Percentiles rank a stretch among this genome's conserved stretches.
phyloP scores from a whole-genome alignment of 2,113 vertebrate species.

The Centropus unirufus region DNA sequence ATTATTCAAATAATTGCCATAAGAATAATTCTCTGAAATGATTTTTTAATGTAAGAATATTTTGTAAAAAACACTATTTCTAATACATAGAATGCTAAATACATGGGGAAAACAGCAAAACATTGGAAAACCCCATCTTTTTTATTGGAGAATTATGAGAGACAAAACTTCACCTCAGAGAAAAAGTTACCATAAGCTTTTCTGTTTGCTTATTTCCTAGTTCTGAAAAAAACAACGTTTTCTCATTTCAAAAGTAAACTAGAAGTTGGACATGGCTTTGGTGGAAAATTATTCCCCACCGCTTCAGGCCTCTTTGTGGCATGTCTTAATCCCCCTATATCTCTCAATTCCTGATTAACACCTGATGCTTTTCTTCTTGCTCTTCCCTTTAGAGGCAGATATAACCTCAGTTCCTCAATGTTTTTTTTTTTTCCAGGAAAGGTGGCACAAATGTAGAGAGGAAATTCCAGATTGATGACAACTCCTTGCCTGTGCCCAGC shows the following conservation, averaged over 20 bases:
- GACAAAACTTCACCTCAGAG: neutral
- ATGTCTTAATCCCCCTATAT: neutral
- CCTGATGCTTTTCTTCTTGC: neutral
- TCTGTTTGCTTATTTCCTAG: neutral
- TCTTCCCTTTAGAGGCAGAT: neutral
- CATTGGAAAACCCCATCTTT: neutral
- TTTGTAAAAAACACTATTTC: neutral
- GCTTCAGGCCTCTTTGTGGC: neutral
- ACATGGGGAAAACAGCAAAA: neutral
- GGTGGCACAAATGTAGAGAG: neutral
- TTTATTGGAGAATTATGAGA: neutral
- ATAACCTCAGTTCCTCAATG: accelerated
- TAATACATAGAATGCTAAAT: neutral
- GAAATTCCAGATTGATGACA: neutral
- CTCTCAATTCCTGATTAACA: neutral
- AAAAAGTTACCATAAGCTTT: neutral
- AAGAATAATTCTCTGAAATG: neutral
- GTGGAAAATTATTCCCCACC: neutral
- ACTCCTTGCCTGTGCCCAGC: neutral
- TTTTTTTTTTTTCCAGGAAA: neutral
- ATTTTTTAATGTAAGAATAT: neutral
- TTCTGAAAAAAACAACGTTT: neutral
- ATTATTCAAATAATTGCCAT: neutral
- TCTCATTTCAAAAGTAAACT: neutral
- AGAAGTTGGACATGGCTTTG: neutral